These are phyloP conservation scores for Protonemura montana DNA, from an alignment of 2,888 invertebrate genomes.

Conservation along the genomic window DNA sequence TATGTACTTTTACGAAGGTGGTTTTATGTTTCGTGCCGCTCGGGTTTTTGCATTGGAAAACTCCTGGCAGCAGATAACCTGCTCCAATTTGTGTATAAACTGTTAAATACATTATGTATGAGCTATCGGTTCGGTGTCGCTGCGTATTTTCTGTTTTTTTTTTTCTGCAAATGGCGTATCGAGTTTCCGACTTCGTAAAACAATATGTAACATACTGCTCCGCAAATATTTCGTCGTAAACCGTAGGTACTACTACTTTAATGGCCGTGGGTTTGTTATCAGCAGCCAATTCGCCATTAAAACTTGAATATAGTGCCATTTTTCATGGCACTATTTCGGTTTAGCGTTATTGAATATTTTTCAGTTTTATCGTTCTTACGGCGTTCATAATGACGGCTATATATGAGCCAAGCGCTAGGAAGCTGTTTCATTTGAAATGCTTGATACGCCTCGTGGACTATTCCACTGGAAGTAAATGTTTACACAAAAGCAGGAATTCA, in stretches of 20 bases:
- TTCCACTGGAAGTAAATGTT: too few relatives aligned
- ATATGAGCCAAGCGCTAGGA: too few relatives aligned
- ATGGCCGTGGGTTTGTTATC: background rate
- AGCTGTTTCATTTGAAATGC: too few relatives aligned
- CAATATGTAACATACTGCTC: background rate
- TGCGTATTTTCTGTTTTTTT: background rate
- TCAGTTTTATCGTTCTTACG: too few relatives aligned
- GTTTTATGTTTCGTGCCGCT: background rate
- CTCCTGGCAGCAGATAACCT: background rate
- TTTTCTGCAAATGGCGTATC: background rate
- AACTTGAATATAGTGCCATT: background rate
- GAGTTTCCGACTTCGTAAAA: background rate
- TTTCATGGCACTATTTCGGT: background rate
- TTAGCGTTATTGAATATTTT: background rate
- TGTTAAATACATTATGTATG: background rate
- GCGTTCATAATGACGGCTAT: too few relatives aligned
- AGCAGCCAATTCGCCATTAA: background rate
- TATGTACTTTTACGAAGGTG: background rate
- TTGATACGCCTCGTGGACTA: too few relatives aligned
- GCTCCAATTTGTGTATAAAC: background rate
- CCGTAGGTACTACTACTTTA: background rate
- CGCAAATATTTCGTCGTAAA: background rate
- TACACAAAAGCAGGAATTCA: too few relatives aligned
- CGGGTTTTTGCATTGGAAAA: background rate
- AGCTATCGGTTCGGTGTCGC: background rate